Percentiles rank a stretch among this genome's conserved stretches.
These are phyloP conservation scores for Cinclus cinclus DNA, from an alignment of 2,113 vertebrate genomes.

Conservation along the genomic window DNA sequence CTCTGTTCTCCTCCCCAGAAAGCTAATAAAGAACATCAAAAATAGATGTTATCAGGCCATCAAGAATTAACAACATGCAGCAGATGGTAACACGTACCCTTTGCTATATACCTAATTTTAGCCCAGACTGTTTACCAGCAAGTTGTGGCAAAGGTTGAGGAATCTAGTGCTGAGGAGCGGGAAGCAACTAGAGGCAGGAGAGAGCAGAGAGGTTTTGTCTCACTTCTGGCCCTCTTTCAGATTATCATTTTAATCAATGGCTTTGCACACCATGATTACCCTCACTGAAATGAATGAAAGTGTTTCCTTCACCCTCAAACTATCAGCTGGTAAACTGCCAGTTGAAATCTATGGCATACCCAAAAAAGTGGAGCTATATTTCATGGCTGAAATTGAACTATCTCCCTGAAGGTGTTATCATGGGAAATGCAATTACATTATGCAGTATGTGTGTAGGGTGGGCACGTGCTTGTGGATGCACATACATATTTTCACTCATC, in stretches of 20 bases:
- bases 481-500: neutral
- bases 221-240: neutral
- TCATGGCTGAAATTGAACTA: neutral
- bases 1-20: neutral
- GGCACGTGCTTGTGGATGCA: neutral
- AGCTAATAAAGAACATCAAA: conserved; percentile 36
- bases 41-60: conserved; percentile 49
- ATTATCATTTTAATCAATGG: neutral
- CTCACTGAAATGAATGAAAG: neutral
- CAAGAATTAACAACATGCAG: conserved; percentile 44
- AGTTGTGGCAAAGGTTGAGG: conserved; percentile 47
- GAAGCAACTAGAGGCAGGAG: neutral
- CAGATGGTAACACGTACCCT: conserved; percentile 63
- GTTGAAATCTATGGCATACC: neutral
- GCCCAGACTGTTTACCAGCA: conserved; percentile 54
- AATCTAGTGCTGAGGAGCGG: neutral
- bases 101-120: conserved; percentile 52
- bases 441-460: neutral
- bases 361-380: neutral
- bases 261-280: neutral
- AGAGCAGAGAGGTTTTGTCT: neutral
- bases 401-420: neutral
- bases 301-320: neutral
- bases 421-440: neutral
- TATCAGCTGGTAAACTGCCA: neutral